Evolutionary conservation across 2,113 vertebrate species (phyloP).

Genomic region (Spea multiplicata): DNA sequence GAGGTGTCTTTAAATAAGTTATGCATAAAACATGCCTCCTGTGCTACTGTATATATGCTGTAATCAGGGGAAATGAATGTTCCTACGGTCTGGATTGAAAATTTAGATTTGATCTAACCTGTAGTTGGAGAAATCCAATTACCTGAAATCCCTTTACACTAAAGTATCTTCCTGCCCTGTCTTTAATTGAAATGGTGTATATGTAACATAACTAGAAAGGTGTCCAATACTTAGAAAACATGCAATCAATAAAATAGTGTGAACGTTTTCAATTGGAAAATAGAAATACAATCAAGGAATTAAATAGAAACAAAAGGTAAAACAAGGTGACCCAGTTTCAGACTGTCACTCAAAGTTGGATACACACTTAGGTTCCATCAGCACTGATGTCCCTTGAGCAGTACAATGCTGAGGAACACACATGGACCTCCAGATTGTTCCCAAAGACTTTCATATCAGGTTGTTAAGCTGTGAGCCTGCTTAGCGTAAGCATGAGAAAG

Average conservation of each 20-base stretch:
- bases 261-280: not conserved
- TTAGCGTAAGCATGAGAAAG: too few species aligned
- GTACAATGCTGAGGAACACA: too few species aligned
- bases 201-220: not conserved
- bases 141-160: conserved; percentile 13
- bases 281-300: not conserved
- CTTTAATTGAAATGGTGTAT: conserved; percentile 4
- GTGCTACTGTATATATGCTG: not conserved
- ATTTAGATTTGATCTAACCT: conserved; percentile 8
- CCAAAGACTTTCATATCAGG: too few species aligned
- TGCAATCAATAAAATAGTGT: not conserved
- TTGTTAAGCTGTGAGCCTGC: too few species aligned
- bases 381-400: too few species aligned
- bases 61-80: conserved; percentile 25
- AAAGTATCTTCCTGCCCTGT: not conserved
- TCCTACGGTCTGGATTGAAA: not conserved
- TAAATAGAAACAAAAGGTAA: not conserved
- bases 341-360: too few species aligned
- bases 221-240: conserved; percentile 1
- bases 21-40: not conserved
- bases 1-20: conserved; percentile 1
- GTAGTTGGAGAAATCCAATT: conserved; percentile 26
- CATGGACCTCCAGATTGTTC: too few species aligned
- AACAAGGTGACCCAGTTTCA: too few species aligned
- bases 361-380: too few species aligned